Evolutionary conservation across 1,140 invertebrate genomes (phyloP).

Genomic region (Heliconius himera): DNA sequence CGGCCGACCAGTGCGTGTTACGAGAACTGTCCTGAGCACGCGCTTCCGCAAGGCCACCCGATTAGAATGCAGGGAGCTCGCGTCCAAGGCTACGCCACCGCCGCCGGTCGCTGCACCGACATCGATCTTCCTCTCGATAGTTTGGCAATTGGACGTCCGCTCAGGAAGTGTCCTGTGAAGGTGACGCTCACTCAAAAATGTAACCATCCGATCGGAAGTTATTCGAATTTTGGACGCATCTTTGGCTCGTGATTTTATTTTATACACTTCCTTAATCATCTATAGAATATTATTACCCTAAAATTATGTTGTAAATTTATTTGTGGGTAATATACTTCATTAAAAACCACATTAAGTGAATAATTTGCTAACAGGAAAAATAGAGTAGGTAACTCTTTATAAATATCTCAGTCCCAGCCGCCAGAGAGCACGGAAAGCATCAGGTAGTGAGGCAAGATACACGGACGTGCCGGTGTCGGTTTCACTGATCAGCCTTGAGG

Average conservation of each 20-base stretch:
- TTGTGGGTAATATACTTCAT: not conserved
- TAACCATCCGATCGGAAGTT: constrained; percentile 67
- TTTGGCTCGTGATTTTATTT: constrained; percentile 59
- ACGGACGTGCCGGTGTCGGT: constrained; percentile 65
- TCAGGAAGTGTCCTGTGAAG: constrained; percentile 73
- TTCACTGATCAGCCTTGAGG: constrained; percentile 69
- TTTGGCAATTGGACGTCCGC: constrained; percentile 61
- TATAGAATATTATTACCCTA: constrained; percentile 49
- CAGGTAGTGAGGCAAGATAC: constrained; percentile 58
- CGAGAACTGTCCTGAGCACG: constrained; percentile 68
- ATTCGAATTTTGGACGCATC: constrained; percentile 66
- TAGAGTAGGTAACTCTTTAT: not conserved
- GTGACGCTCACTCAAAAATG: constrained; percentile 63
- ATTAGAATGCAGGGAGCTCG: constrained; percentile 79
- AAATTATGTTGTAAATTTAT: not conserved
- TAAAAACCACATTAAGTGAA: not conserved
- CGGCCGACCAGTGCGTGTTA: constrained; percentile 64
- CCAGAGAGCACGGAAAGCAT: constrained; percentile 51
- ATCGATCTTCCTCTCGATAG: constrained; percentile 65
- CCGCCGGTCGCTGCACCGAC: constrained; percentile 74
- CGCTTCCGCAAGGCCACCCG: constrained; percentile 77
- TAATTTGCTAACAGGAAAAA: not conserved
- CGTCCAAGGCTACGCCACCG: constrained; percentile 73
- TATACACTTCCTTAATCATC: constrained; percentile 60
- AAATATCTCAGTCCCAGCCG: constrained; percentile 31